A percentile compares a stretch with the other conserved stretches of the same genome.
phyloP scores from a whole-genome alignment of 2,113 vertebrate genomes.

The Labeo rohita region DNA sequence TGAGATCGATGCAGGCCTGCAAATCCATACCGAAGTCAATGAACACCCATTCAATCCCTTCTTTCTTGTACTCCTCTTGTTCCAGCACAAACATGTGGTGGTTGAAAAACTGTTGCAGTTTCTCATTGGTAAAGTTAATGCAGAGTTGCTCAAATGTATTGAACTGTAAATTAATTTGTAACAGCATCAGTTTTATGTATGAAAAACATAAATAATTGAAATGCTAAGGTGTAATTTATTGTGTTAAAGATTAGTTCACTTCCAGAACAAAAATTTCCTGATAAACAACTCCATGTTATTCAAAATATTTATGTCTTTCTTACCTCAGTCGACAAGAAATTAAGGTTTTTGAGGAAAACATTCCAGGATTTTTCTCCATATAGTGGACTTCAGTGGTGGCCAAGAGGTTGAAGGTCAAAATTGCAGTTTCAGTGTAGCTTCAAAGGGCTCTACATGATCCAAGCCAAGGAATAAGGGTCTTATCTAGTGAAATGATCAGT shows the following conservation, averaged over 20 bases:
- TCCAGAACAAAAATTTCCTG: no score
- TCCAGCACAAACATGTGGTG: conserved; percentile 79
- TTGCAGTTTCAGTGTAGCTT: no score
- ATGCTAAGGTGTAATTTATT: neutral
- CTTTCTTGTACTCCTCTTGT: conserved; percentile 82
- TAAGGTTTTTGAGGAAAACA: no score
- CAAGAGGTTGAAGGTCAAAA: no score
- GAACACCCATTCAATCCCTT: conserved; percentile 78
- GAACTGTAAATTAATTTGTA: conserved; percentile 52
- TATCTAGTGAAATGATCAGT: no score
- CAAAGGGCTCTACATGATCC: no score
- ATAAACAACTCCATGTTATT: no score
- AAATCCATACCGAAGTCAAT: conserved; percentile 77
- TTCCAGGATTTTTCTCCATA: no score
- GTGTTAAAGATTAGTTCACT: neutral
- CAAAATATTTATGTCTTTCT: no score
- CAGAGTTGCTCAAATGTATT: conserved; percentile 69
- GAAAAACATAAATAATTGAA: neutral
- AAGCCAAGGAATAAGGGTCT: no score
- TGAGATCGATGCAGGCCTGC: conserved; percentile 78
- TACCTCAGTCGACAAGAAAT: no score
- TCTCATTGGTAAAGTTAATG: conserved; percentile 75
- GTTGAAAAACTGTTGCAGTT: conserved; percentile 81
- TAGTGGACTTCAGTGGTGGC: no score
- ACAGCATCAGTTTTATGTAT: neutral